These are phyloP conservation scores for Rhynchopsitta pachyrhyncha DNA, from an alignment of 2,113 vertebrate species.

Conservation along the genomic window DNA sequence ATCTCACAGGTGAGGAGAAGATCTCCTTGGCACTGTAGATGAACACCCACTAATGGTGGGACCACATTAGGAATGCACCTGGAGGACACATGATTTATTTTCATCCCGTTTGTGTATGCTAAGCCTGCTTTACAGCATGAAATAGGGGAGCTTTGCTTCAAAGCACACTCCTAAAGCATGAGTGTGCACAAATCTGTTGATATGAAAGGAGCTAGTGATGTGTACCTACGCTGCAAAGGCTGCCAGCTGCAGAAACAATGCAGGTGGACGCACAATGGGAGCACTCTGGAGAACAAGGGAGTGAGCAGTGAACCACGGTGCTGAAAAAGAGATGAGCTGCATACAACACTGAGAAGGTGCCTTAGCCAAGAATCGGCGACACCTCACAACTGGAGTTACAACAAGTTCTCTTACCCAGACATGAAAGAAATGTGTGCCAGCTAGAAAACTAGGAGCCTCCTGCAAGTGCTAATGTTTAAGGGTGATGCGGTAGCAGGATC, in stretches of 20 bases:
- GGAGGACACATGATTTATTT: neutral
- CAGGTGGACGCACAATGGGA: neutral
- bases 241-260: neutral
- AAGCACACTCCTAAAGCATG: neutral
- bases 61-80: neutral
- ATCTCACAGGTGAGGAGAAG: neutral
- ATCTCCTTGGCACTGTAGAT: neutral
- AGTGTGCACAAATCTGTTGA: neutral
- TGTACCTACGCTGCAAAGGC: neutral
- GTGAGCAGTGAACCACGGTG: neutral
- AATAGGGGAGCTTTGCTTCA: neutral
- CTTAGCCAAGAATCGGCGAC: neutral
- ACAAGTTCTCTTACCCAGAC: neutral
- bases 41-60: neutral
- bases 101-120: too few species aligned
- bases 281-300: neutral
- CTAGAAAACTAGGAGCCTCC: neutral
- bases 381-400: neutral
- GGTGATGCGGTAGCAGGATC: neutral
- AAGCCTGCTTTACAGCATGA: rapidly evolving
- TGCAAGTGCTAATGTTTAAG: neutral
- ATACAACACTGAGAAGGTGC: neutral
- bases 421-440: neutral
- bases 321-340: neutral
- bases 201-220: neutral